These are phyloP conservation scores for Rhagium mordax DNA, from an alignment of 2,888 invertebrate genomes.

Conservation along the genomic window DNA sequence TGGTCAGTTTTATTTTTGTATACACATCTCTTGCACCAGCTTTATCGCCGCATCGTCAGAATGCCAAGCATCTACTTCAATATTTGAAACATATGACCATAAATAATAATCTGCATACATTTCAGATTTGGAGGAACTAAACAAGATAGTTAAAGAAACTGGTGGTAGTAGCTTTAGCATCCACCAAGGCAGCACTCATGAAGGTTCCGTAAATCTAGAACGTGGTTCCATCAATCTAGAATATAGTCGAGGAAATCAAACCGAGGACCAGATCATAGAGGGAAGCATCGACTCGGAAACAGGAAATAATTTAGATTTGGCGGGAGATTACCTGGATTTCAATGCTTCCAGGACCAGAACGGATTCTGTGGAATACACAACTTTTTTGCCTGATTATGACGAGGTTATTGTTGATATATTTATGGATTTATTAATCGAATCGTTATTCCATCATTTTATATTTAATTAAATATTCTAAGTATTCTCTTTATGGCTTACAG, in stretches of 20 bases:
- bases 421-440: too few species aligned
- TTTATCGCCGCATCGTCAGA: too few species aligned
- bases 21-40: too few species aligned
- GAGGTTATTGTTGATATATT: too few species aligned
- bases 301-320: slow-evolving; percentile 16
- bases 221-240: too few species aligned
- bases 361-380: slow-evolving; percentile 36
- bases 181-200: slow-evolving; percentile 18
- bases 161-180: slow-evolving; percentile 29
- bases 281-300: neutral
- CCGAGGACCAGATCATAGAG: neutral
- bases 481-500: slow-evolving; percentile 23
- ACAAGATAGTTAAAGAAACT: slow-evolving; percentile 25
- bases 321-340: slow-evolving; percentile 36
- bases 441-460: too few species aligned
- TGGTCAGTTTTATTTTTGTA: too few species aligned
- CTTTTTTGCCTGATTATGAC: slow-evolving; percentile 38
- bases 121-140: slow-evolving; percentile 23
- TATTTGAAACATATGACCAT: too few species aligned
- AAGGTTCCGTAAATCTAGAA: neutral
- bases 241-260: neutral
- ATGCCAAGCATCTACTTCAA: too few species aligned
- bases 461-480: neutral
- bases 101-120: too few species aligned
- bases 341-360: slow-evolving; percentile 21